These are phyloP conservation scores for Dendrocopos noguchii DNA, from an alignment of 2,113 vertebrate genomes.

Conservation along the genomic window DNA sequence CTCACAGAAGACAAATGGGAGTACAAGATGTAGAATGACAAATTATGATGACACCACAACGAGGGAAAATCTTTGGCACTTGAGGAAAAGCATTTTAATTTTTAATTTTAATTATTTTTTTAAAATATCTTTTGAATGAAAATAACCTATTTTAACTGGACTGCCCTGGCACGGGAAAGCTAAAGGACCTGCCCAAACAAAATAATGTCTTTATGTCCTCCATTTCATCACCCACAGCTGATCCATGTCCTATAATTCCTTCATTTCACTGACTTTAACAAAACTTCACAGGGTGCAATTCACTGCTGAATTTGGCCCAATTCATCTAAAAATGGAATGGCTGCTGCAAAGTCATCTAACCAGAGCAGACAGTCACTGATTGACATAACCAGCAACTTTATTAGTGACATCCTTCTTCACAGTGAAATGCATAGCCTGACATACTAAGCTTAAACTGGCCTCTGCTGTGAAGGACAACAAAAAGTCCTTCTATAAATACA, in stretches of 20 bases:
- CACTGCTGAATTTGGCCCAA: neutral
- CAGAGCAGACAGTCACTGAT: neutral
- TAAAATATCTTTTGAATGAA: neutral
- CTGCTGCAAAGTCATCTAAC: neutral
- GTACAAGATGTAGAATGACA: fast-evolving
- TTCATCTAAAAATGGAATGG: neutral
- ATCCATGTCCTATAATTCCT: neutral
- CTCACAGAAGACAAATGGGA: neutral
- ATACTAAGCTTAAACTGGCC: neutral
- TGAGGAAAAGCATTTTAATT: neutral
- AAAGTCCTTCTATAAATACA: too few species aligned
- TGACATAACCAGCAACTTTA: neutral
- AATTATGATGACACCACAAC: neutral
- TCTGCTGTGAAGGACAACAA: too few species aligned
- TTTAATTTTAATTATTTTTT: neutral
- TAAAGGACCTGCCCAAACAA: neutral
- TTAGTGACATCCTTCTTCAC: neutral
- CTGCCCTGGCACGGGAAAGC: neutral
- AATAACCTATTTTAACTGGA: neutral
- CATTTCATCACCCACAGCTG: neutral
- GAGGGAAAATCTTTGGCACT: neutral
- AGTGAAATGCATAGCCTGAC: neutral
- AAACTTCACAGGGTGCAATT: neutral
- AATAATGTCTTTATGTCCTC: neutral
- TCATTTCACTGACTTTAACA: neutral